phyloP scores from a whole-genome alignment of 2,113 vertebrate species.

The Cololabis saira region DNA sequence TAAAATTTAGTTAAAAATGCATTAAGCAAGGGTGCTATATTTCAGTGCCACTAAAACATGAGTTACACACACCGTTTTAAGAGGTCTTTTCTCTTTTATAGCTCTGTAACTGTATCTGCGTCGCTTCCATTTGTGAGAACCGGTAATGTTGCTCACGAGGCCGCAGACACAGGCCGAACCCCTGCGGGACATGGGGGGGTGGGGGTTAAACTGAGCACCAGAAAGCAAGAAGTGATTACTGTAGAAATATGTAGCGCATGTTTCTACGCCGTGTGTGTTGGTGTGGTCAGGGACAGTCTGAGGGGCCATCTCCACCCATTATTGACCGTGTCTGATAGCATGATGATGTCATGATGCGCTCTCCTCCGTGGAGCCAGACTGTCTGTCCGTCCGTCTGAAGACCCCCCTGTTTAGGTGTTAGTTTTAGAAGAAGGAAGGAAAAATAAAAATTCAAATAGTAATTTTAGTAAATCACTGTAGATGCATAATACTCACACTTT shows the following conservation, averaged over 20 bases:
- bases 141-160: conserved; percentile 30
- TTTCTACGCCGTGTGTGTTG: not conserved
- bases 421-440: not conserved
- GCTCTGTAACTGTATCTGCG: conserved; percentile 21
- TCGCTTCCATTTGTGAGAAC: conserved; percentile 34
- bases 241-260: not conserved
- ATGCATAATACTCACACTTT: too few species aligned
- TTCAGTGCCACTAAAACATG: not conserved
- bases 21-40: fast-evolving
- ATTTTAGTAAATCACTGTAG: too few species aligned
- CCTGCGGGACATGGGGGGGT: conserved; percentile 7
- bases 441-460: not conserved
- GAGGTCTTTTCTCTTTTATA: not conserved
- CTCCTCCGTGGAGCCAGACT: conserved; percentile 52
- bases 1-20: not conserved
- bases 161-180: conserved; percentile 25
- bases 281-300: conserved; percentile 20
- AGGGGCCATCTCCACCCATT: conserved; percentile 26
- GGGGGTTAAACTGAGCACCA: conserved; percentile 24
- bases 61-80: not conserved
- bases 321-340: conserved; percentile 59
- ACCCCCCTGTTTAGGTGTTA: not conserved
- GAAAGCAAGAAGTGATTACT: conserved; percentile 34
- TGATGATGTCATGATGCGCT: conserved; percentile 54
- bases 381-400: conserved; percentile 38